Evolutionary conservation across 2,113 vertebrate species (phyloP), one percentile per base, ranked within the genome.

Genomic region (Mellivora capensis): DNA sequence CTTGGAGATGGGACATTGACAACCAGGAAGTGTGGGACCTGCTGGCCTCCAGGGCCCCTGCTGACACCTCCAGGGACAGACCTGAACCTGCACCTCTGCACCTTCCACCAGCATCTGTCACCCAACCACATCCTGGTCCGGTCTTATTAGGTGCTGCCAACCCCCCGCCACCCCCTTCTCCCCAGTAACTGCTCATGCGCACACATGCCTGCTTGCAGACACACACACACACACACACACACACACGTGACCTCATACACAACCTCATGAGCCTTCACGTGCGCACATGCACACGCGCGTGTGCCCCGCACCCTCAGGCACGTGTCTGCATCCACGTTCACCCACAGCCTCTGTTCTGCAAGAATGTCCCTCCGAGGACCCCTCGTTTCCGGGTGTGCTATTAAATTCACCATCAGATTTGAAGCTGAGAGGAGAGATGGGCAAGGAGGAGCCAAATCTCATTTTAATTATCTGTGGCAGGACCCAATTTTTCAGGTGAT

Each of bases 401-500:
- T 83, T 93, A 97, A 98, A 97, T 96, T 92, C 97, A 96, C 97
- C 86, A 89, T 94, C 93, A 83, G 90, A 97, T 98, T 98, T 94
- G 97, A 95, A 97, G 95, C 93, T 59, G 93, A 97, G 97, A 83
- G n/a, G 27, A 69, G 77, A 57, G 91, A 82, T 37, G 97, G 93
- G 97, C 92, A 77, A 97, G 97, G 96, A 98, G 97, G 85, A 96
- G 89, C 94, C 79, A 79, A 94, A 90, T 98, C 97, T 97, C 93
- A 91, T 98, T 98, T 96, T 96, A 98, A 97, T 98, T 98, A 97
- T 98, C 98, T 97, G 93, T 93, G 96, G 97, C 98, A 98, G 97
- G 90, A 97, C 97, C 98, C 97, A 98, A 97, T 98, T 98, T 87
- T 98, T 96, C 98, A 77, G 98, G 98, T 97, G 93, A 98, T 98